A percentile compares a stretch with the other conserved stretches of the same genome.
Conservation (phyloP, 2,113 vertebrate species). For the Hippocampus guttulatus region DNA sequence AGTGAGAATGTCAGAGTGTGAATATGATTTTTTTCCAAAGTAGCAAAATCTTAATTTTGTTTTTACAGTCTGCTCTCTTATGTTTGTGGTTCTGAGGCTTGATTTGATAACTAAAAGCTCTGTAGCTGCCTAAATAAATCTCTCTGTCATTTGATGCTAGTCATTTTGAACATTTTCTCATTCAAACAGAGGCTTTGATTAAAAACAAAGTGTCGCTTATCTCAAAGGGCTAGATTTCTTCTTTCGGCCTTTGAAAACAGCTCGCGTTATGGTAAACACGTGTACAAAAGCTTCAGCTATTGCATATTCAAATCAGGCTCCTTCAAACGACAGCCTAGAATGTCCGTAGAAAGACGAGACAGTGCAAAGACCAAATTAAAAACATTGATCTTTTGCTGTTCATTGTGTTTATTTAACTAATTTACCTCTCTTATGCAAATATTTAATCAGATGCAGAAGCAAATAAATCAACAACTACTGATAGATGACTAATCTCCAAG, state of each 20-base stretch:
- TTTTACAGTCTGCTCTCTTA: constrained; percentile 19
- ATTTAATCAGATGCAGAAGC: constrained; percentile 49
- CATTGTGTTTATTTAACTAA: constrained; percentile 13
- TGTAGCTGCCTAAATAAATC: constrained; percentile 45
- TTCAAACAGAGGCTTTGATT: constrained; percentile 66
- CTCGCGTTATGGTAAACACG: constrained; percentile 61
- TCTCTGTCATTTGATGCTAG: constrained; percentile 54
- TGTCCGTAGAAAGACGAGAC: constrained; percentile 27
- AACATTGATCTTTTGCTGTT: constrained; percentile 35
- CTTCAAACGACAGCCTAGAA: constrained; percentile 39
- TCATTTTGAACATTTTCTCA: constrained; percentile 63
- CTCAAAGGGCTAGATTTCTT: constrained; percentile 67
- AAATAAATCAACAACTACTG: constrained; percentile 50
- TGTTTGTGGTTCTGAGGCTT: constrained; percentile 35
- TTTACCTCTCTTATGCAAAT: constrained; percentile 37
- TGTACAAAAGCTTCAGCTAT: constrained; percentile 54
- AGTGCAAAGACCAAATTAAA: constrained; percentile 38
- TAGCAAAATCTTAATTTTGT: constrained; percentile 27
- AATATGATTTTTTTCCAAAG: constrained; percentile 29
- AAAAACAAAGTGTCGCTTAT: constrained; percentile 68
- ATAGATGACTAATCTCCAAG: constrained; percentile 6
- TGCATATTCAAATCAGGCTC: constrained; percentile 54
- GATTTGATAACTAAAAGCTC: constrained; percentile 54
- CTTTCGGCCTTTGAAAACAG: constrained; percentile 57
- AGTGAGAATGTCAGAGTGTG: not conserved